phyloP scores from a whole-genome alignment of 2,797 vertebrate species.

The Buphagus erythrorhynchus region DNA sequence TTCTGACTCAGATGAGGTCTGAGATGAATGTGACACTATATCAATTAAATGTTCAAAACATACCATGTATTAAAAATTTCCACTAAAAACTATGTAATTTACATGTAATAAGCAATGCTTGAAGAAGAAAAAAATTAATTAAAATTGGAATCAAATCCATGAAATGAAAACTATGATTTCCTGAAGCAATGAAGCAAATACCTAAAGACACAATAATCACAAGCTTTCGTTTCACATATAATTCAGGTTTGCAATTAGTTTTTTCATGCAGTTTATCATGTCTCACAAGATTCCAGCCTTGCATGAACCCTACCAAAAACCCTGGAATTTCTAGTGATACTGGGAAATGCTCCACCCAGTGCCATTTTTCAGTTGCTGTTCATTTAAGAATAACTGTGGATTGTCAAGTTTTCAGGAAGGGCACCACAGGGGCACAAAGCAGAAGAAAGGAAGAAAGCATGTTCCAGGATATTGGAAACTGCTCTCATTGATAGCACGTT shows the following conservation, averaged over 20 bases:
- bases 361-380: not conserved
- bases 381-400: not conserved
- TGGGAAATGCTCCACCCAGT: not conserved
- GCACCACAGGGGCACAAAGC: not conserved
- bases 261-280: not conserved
- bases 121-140: conserved; percentile 1
- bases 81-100: not conserved
- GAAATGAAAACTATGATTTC: conserved; percentile 19
- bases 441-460: not conserved
- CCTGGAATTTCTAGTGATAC: not conserved
- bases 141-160: conserved; percentile 9
- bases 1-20: not conserved
- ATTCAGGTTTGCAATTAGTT: not conserved
- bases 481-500: not conserved
- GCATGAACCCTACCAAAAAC: not conserved
- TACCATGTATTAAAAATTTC: not conserved
- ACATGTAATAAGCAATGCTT: not conserved
- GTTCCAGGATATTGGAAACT: not conserved
- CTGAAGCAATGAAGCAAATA: conserved; percentile 1
- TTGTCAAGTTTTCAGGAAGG: not conserved
- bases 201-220: not conserved
- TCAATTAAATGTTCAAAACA: not conserved
- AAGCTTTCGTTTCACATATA: not conserved
- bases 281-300: not conserved
- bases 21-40: not conserved